Percentiles rank a stretch among this genome's conserved stretches.
These are phyloP conservation scores for Brachyhypopomus occidentalis DNA, from an alignment of 2,113 vertebrate genomes.

Conservation along the genomic window DNA sequence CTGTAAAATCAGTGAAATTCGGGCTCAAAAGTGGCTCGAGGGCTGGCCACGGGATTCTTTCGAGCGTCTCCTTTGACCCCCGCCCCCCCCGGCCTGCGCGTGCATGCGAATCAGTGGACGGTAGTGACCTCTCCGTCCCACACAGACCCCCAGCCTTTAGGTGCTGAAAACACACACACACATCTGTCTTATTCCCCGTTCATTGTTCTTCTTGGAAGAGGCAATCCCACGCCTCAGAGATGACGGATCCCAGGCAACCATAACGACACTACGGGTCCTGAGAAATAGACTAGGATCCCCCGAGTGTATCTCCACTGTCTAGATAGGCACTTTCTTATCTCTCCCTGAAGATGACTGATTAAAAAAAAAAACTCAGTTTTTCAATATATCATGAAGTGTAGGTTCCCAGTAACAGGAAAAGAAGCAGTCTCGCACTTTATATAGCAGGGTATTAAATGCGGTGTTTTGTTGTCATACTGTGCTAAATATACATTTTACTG, in stretches of 20 bases:
- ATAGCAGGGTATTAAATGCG: too few relatives aligned
- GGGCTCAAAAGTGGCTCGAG: background rate
- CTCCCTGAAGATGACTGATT: background rate
- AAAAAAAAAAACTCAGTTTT: too few relatives aligned
- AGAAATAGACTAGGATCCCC: constrained; percentile 38
- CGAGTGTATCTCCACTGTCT: background rate
- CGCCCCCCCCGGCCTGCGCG: too few relatives aligned
- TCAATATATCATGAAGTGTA: too few relatives aligned
- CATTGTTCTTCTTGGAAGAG: constrained; percentile 22
- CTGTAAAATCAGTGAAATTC: background rate
- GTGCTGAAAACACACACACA: background rate
- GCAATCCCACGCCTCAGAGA: constrained; percentile 46
- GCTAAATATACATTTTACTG: background rate
- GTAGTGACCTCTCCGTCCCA: too few relatives aligned
- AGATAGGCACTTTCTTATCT: background rate
- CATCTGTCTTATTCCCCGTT: constrained; percentile 25
- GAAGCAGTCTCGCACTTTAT: too few relatives aligned
- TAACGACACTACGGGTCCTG: constrained; percentile 74
- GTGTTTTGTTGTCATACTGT: too few relatives aligned
- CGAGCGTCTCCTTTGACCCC: constrained; percentile 1
- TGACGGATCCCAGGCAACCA: constrained; percentile 72
- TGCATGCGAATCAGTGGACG: background rate
- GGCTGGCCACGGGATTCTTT: constrained; percentile 5
- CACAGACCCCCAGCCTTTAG: too few relatives aligned
- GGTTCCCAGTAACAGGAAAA: too few relatives aligned